Evolutionary conservation across 2,888 invertebrate genomes (phyloP).

Genomic region (Epirrita christyi): DNA sequence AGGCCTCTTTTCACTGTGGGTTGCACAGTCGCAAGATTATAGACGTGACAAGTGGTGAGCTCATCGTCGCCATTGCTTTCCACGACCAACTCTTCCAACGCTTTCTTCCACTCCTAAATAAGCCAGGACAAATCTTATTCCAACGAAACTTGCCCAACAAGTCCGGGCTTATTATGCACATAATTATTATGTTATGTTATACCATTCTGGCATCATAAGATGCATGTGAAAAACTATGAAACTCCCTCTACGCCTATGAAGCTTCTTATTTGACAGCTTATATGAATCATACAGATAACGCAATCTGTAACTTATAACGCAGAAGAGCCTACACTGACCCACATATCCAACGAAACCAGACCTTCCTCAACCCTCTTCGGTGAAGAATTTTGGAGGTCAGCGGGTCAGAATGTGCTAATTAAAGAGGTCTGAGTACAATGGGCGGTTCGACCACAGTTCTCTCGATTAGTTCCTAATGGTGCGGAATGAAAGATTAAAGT

Average conservation of each 20-base stretch:
- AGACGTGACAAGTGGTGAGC: too few relatives aligned
- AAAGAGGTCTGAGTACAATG: constrained; percentile 50
- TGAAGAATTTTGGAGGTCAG: constrained; percentile 25
- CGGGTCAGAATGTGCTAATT: constrained; percentile 47
- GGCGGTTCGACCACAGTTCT: constrained; percentile 54
- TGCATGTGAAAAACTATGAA: background rate
- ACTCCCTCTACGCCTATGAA: background rate
- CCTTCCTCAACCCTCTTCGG: constrained; percentile 31
- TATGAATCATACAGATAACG: constrained; percentile 35
- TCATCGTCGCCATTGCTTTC: too few relatives aligned
- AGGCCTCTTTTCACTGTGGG: too few relatives aligned
- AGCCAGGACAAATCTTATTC: too few relatives aligned
- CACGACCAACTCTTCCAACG: too few relatives aligned
- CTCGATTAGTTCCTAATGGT: constrained; percentile 67
- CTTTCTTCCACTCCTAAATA: too few relatives aligned
- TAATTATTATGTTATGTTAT: too few relatives aligned
- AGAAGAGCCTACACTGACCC: constrained; percentile 43
- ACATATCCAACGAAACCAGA: constrained; percentile 41
- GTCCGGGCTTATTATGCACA: too few relatives aligned
- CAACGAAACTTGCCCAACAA: too few relatives aligned
- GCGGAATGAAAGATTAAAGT: constrained; percentile 66
- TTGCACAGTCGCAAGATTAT: too few relatives aligned
- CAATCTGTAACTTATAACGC: constrained; percentile 49
- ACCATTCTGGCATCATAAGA: too few relatives aligned
- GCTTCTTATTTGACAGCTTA: constrained; percentile 14